Evolutionary conservation across 2,888 invertebrate species (phyloP), one percentile per base, ranked within the genome.

Genomic region (Macropis europaea): DNA sequence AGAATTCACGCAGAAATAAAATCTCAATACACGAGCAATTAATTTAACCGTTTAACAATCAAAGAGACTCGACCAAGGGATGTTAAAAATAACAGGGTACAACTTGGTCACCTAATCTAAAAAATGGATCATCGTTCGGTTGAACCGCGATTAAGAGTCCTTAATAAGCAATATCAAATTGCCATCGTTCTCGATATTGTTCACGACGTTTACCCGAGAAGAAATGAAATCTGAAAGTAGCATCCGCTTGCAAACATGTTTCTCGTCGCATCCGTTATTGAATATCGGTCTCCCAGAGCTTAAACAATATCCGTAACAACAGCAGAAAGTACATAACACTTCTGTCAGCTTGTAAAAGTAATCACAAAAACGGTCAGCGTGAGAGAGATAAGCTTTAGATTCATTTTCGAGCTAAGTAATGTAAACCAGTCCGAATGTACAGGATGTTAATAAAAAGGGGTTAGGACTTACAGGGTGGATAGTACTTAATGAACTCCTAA

Each of bases 31-130:
- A 61, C 48, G 15, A 70, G 50, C 57, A 43, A 56, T 56, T 36
- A 52, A 66, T 69, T 45, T 69, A 67, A 71, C 69, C 60, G 13
- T 54, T n/a, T n/a, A 71, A 70, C 71, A 60, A 69, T 70, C 6
- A 60, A n/a, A n/a, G n/a, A 71, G 30, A 45, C 30, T 13, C 43
- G 9, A 24, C 19, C 45, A 42, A 56, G 30, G 30, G 42, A 48
- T 32, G n/a, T 4, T 43, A 19, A 7, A 52, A 54, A 54, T 48
- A 34, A 74, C 64, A 76, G 56, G 50, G 50, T 66, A 73, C 69
- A 43, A 60, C 71, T 76, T 67, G 69, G 73, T 73, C 68, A 69
- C 57, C 61, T 67, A 73, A 64, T 67, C 69, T 71, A 75, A 75
- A 60, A 57, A 56, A 62, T 53, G 50, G 67, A 45, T 54, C 17